A percentile compares a stretch with the other conserved stretches of the same genome.
Evolutionary conservation across 2,113 vertebrate species (phyloP).

Genomic region (Oreamnos americanus): DNA sequence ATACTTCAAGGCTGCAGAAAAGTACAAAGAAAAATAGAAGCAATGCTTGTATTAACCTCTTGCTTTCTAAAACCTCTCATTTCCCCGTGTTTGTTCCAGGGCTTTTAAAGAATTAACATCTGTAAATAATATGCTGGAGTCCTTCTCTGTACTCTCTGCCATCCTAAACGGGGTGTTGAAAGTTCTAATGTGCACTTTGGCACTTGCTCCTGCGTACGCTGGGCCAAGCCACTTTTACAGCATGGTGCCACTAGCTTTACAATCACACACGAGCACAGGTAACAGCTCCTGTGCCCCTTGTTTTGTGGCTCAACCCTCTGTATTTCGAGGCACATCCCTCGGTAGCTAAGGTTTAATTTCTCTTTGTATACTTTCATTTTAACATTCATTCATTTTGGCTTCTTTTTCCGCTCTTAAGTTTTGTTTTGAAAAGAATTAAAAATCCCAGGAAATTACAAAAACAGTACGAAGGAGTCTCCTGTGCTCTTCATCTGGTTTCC

Average conservation of each 20-base stretch:
- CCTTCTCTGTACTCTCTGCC: rapidly evolving
- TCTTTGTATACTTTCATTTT: neutral
- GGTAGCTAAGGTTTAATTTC: neutral
- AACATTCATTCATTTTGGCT: neutral
- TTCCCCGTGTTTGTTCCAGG: rapidly evolving
- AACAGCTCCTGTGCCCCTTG: rapidly evolving
- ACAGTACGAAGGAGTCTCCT: rapidly evolving
- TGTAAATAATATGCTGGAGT: rapidly evolving
- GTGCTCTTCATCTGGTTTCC: rapidly evolving
- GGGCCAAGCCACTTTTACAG: rapidly evolving
- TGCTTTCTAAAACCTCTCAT: neutral
- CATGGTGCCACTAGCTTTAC: rapidly evolving
- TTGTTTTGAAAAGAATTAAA: neutral
- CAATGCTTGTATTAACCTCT: too few relatives aligned
- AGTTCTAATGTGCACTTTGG: rapidly evolving
- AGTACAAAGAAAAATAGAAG: rapidly evolving
- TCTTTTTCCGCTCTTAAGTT: too few relatives aligned
- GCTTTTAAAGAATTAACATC: neutral
- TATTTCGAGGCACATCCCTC: neutral
- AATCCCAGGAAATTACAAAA: neutral
- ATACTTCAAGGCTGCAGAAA: too few relatives aligned
- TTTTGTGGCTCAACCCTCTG: rapidly evolving
- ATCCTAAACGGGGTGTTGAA: rapidly evolving
- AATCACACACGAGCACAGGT: rapidly evolving
- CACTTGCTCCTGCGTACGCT: rapidly evolving